Conservation (phyloP, 2,888 invertebrate genomes). For the Colletes collaris region DNA sequence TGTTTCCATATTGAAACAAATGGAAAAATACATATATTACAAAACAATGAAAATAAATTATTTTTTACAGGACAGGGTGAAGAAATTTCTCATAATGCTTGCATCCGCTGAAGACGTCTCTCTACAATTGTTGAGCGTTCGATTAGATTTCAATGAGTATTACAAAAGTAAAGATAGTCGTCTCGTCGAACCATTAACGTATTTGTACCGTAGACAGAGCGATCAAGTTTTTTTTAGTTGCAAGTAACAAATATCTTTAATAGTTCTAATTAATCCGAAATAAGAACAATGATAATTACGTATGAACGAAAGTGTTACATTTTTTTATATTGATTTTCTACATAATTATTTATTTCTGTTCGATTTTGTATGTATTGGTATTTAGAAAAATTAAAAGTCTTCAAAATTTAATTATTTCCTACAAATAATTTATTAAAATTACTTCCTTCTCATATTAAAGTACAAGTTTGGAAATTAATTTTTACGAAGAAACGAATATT, state of each 20-base stretch:
- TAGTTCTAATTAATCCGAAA: too few species aligned
- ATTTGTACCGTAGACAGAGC: slow-evolving; percentile 79
- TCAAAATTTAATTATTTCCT: too few species aligned
- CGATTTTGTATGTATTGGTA: too few species aligned
- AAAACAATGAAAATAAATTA: neutral
- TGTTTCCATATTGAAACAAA: neutral
- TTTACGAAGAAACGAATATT: too few species aligned
- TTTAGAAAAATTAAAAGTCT: too few species aligned
- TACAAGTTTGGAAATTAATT: too few species aligned
- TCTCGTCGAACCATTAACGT: slow-evolving; percentile 86
- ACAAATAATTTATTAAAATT: too few species aligned
- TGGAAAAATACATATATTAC: neutral
- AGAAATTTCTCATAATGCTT: slow-evolving; percentile 92
- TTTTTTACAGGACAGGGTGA: slow-evolving; percentile 89
- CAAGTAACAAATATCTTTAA: slow-evolving; percentile 65
- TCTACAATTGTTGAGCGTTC: slow-evolving; percentile 94
- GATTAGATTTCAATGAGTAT: slow-evolving; percentile 97
- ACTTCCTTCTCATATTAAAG: too few species aligned
- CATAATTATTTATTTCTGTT: too few species aligned
- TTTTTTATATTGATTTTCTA: too few species aligned
- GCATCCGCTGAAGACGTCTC: slow-evolving; percentile 93
- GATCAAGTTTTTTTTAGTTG: slow-evolving; percentile 75
- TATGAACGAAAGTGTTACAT: too few species aligned
- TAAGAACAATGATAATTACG: too few species aligned
- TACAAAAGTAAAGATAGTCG: slow-evolving; percentile 93